phyloP scores from a whole-genome alignment of 2,888 invertebrate species.

The Drosophila subquinaria region DNA sequence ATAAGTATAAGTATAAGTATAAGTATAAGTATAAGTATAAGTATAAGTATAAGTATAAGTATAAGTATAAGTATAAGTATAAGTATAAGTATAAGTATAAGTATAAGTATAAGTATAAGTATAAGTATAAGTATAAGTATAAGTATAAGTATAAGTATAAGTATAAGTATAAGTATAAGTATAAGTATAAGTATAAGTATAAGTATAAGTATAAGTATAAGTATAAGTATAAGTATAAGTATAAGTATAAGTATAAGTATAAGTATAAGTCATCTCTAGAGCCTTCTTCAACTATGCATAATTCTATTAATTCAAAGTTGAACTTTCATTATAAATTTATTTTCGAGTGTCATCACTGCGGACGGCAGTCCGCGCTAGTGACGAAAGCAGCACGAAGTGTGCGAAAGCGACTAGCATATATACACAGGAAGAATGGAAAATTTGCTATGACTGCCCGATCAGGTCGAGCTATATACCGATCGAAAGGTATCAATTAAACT shows the following conservation, averaged over 20 bases:
- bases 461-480: no score
- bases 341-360: slow-evolving; percentile 44
- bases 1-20: not conserved
- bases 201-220: not conserved
- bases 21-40: not conserved
- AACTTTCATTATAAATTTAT: slow-evolving; percentile 51
- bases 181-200: not conserved
- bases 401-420: no score
- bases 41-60: not conserved
- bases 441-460: no score
- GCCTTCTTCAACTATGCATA: no score
- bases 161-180: not conserved
- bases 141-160: slow-evolving; percentile 1
- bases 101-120: not conserved
- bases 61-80: not conserved
- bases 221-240: not conserved
- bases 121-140: not conserved
- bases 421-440: no score
- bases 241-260: slow-evolving; percentile 1
- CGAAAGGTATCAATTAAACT: no score
- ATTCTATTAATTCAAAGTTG: no score
- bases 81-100: slow-evolving; percentile 1
- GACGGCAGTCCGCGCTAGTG: no score
- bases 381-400: no score
- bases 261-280: not conserved